phyloP scores from a whole-genome alignment of 2,797 vertebrate species.

The Eospalax fontanierii region DNA sequence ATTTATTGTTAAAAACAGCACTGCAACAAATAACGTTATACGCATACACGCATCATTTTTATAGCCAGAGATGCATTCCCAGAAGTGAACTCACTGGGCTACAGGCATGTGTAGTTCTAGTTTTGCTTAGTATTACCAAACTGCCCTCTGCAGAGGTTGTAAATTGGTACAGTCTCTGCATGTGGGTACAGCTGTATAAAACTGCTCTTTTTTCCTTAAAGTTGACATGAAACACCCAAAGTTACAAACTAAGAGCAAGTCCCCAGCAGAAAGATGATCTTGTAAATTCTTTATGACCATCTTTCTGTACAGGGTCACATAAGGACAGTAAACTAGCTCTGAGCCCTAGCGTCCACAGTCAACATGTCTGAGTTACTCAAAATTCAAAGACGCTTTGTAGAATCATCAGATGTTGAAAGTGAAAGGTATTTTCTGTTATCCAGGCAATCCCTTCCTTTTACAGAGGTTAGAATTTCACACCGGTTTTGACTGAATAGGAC shows the following conservation, averaged over 20 bases:
- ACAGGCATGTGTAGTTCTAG: background rate
- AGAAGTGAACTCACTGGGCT: constrained; percentile 26
- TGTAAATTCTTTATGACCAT: background rate
- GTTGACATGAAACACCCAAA: background rate
- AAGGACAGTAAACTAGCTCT: background rate
- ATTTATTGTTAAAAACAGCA: constrained; percentile 1
- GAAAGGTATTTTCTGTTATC: constrained; percentile 11
- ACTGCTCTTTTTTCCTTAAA: background rate
- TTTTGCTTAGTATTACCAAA: constrained; percentile 18
- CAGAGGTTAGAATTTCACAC: constrained; percentile 68
- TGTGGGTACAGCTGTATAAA: background rate
- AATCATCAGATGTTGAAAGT: constrained; percentile 26
- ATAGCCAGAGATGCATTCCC: background rate
- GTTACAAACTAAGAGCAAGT: background rate
- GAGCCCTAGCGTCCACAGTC: background rate
- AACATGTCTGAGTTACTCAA: constrained; percentile 8
- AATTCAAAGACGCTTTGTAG: constrained; percentile 40
- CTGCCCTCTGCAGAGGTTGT: background rate
- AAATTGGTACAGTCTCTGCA: background rate
- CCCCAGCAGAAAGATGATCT: background rate
- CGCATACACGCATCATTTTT: background rate
- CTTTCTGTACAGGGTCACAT: background rate
- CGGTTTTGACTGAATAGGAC: constrained; percentile 51
- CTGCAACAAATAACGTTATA: background rate
- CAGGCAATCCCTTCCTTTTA: constrained; percentile 37